phyloP scores from a whole-genome alignment of 2,113 vertebrate genomes.

The Etheostoma spectabile region DNA sequence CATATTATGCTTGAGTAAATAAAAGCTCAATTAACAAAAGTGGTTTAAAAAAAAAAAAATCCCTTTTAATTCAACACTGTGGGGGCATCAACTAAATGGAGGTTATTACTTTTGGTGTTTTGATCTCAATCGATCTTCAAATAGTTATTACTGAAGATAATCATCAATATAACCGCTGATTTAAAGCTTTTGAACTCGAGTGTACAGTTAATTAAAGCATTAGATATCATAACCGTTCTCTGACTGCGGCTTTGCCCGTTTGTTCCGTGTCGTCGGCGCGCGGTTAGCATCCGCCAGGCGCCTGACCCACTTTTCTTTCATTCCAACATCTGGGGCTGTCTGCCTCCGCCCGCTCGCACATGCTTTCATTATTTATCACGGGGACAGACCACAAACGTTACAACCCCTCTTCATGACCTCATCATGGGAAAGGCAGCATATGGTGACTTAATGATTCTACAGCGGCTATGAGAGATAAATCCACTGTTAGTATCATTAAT shows the following conservation, averaged over 20 bases:
- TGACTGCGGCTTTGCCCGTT: not conserved
- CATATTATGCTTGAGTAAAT: too few relatives aligned
- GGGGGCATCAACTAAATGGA: too few relatives aligned
- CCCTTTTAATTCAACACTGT: too few relatives aligned
- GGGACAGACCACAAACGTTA: slow-evolving; percentile 29
- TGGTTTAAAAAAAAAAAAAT: too few relatives aligned
- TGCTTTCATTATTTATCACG: slow-evolving; percentile 47
- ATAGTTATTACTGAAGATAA: not conserved
- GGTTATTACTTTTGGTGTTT: not conserved
- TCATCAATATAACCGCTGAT: not conserved
- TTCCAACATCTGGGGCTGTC: slow-evolving; percentile 65
- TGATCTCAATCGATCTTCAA: not conserved
- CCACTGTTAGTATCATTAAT: not conserved
- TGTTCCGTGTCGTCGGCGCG: not conserved
- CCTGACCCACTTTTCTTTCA: slow-evolving; percentile 73
- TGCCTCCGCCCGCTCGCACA: slow-evolving; percentile 25
- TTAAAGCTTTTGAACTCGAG: not conserved
- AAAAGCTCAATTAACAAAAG: too few relatives aligned
- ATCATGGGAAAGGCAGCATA: slow-evolving; percentile 28
- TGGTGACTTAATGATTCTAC: slow-evolving; percentile 17
- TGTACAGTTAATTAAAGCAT: not conserved
- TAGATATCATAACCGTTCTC: not conserved
- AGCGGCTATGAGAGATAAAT: not conserved
- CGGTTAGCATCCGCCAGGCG: slow-evolving; percentile 42
- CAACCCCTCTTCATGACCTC: slow-evolving; percentile 33